A percentile compares a stretch with the other conserved stretches of the same genome.
Conservation (phyloP, 1,140 invertebrate species). For the Battus philenor region DNA sequence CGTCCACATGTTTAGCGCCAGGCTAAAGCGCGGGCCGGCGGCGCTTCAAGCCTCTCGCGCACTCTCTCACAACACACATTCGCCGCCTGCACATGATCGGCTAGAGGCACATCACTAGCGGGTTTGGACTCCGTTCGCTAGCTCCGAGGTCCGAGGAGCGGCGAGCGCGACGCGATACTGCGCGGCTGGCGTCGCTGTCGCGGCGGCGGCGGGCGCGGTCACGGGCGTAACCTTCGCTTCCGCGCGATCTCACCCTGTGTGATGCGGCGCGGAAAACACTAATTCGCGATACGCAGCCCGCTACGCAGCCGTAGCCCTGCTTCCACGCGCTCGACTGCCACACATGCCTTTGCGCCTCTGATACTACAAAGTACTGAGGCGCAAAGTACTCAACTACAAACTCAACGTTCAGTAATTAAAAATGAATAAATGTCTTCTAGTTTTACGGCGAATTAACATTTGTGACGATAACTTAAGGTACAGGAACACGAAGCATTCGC, state of each 20-base stretch:
- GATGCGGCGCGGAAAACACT: conserved; percentile 40
- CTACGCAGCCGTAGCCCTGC: conserved; percentile 31
- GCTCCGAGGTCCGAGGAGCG: conserved; percentile 52
- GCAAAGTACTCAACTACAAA: no score
- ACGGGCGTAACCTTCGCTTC: conserved; percentile 69
- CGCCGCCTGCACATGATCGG: conserved; percentile 52
- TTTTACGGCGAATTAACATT: no score
- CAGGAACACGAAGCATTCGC: conserved; percentile 45
- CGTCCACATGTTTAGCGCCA: conserved; percentile 46
- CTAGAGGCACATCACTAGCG: conserved; percentile 39
- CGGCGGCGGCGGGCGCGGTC: conserved; percentile 60
- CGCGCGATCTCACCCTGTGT: conserved; percentile 60
- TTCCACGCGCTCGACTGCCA: no score
- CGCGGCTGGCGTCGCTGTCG: conserved; percentile 35
- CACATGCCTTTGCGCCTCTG: background rate
- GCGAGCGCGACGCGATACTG: conserved; percentile 60
- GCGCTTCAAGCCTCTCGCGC: conserved; percentile 43
- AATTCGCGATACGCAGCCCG: conserved; percentile 38
- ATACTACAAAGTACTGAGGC: background rate
- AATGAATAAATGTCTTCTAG: no score
- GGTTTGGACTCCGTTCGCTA: conserved; percentile 19
- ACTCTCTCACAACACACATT: conserved; percentile 54
- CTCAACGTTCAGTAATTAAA: no score
- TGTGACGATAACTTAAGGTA: no score
- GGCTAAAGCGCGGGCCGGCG: conserved; percentile 41